These are phyloP conservation scores for Suillia variegata DNA, from an alignment of 2,888 invertebrate genomes.

Conservation along the genomic window DNA sequence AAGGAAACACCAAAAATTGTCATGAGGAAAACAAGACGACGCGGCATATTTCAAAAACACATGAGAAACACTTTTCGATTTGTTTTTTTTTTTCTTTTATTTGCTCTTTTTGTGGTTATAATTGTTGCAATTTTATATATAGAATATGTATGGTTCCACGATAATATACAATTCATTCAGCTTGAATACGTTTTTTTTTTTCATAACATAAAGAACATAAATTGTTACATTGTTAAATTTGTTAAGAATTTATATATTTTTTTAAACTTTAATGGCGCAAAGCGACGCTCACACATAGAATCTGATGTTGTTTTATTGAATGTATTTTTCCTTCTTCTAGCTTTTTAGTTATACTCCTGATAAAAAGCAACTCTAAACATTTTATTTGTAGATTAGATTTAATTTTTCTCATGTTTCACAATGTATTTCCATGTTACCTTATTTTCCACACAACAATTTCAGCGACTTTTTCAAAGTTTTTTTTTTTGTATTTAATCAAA, in stretches of 20 bases:
- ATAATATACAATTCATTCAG: constrained; percentile 4
- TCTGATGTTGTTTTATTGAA: constrained; percentile 22
- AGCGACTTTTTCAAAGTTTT: constrained; percentile 41
- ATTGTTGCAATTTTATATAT: constrained; percentile 31
- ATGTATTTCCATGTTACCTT: constrained; percentile 62
- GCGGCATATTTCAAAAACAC: constrained; percentile 1
- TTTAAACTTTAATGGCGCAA: constrained; percentile 35
- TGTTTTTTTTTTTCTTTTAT: constrained; percentile 47
- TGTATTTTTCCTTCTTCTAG: constrained; percentile 12
- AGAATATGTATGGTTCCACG: constrained; percentile 18
- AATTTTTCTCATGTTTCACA: constrained; percentile 61
- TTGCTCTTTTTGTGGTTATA: constrained; percentile 52
- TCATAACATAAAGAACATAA: constrained; percentile 23
- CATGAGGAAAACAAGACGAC: constrained; percentile 18
- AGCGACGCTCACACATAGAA: constrained; percentile 48
- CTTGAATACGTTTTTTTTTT: constrained; percentile 13
- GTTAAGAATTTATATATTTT: constrained; percentile 19
- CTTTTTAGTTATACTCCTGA: constrained; percentile 15
- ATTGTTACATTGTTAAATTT: constrained; percentile 1
- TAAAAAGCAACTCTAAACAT: constrained; percentile 28
- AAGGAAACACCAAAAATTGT: constrained; percentile 12
- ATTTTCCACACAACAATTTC: constrained; percentile 61
- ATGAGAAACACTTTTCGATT: constrained; percentile 31
- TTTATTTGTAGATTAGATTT: neutral
- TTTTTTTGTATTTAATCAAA: constrained; percentile 22